Evolutionary conservation across 2,888 invertebrate genomes (phyloP), one percentile per base, ranked within the genome.

Genomic region (Stenurella melanura): DNA sequence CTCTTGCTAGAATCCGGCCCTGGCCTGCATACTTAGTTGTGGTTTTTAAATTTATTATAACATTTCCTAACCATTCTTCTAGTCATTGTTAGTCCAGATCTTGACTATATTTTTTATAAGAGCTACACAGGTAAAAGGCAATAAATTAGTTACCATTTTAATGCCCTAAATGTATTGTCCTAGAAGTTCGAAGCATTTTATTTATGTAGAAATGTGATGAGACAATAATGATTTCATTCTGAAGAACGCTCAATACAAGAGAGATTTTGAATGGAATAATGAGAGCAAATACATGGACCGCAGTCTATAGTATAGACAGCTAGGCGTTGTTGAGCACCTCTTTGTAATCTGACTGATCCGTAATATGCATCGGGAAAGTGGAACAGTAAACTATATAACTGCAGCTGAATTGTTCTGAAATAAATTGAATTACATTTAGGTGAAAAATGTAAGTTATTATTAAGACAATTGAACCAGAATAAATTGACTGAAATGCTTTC

Each of bases 21-120:
- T 77, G 77, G 9, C 38, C 42, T 12, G 34, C 63, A 72, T 79
- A 67, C 72, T 74, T 73, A 69, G 74, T 77, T 81, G 84, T 84
- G 83, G 84, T 83, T 82, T 81, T 74, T 71, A 80, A 85, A 85
- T 85, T 84, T 85, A 85, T 85, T 85, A 82, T 83, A 81, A 83
- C 82, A 81, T 84, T 83, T 81, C 76, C 75, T 19, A 67, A 50
- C 79, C 69, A 17, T 75, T 78, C 60, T 82, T 81, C 78, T 68
- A 83, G 83, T 84, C 83, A 85, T 81, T 82, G 83, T 82, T 81
- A 77, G 83, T 82, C 81, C 76, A 84, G 78, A 82, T 83, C 81
- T 81, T 66, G 77, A 77, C 66, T 76, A 77, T 71, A 77, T 80
- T 79, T 78, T 79, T 79, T 78, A 77, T 77, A 75, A 58, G 69